phyloP scores from a whole-genome alignment of 2,113 vertebrate species.

The Macrotis lagotis region DNA sequence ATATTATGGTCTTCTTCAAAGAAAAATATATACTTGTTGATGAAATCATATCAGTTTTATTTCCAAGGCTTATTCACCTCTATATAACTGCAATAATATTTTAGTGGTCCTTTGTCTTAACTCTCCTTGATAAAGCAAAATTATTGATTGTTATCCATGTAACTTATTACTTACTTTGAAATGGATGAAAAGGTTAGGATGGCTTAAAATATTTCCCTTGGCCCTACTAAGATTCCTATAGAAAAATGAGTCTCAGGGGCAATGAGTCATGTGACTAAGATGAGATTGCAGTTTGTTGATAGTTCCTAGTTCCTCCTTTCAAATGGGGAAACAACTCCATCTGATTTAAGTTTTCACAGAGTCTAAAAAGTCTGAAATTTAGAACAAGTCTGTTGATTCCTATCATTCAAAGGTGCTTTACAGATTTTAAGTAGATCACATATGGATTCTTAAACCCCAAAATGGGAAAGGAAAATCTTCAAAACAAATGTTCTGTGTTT shows the following conservation, averaged over 20 bases:
- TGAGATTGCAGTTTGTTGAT: neutral
- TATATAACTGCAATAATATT: constrained; percentile 34
- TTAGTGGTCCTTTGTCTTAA: neutral
- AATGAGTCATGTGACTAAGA: neutral
- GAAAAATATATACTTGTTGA: neutral
- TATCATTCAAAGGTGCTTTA: neutral
- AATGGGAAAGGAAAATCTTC: neutral
- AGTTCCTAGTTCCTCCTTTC: neutral
- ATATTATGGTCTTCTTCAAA: neutral
- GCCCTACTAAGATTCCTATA: neutral
- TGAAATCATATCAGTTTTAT: constrained; percentile 25
- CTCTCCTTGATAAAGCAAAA: neutral
- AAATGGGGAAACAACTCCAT: neutral
- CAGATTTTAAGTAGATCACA: neutral
- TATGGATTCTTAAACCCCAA: neutral
- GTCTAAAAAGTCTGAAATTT: neutral
- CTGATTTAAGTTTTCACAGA: neutral
- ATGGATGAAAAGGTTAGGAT: neutral
- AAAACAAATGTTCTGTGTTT: neutral
- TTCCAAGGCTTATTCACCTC: constrained; percentile 40
- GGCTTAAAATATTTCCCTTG: neutral
- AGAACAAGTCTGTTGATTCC: neutral
- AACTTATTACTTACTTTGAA: neutral
- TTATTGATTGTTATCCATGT: neutral
- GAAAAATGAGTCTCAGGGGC: neutral